Percentiles rank a stretch among this genome's conserved stretches.
phyloP scores from a whole-genome alignment of 2,888 invertebrate species.

The Caenorhabditis sp. region DNA sequence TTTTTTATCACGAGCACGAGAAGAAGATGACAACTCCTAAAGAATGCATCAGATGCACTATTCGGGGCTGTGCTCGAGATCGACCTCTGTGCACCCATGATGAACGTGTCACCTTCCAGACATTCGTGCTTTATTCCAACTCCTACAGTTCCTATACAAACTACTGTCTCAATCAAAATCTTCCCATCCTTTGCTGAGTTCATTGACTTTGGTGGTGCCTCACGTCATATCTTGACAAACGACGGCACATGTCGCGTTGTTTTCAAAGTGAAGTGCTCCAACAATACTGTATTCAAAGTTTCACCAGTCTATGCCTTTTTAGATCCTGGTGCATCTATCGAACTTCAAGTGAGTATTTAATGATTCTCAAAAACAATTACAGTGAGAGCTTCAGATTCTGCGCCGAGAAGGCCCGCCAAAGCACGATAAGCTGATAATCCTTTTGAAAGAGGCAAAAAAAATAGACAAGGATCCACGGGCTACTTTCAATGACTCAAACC shows the following conservation, averaged over 20 bases:
- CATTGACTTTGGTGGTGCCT: slow-evolving; percentile 74
- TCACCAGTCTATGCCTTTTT: slow-evolving; percentile 69
- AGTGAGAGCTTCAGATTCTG: slow-evolving; percentile 58
- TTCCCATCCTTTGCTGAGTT: slow-evolving; percentile 74
- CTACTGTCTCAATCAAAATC: slow-evolving; percentile 66
- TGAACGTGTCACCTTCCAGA: slow-evolving; percentile 42
- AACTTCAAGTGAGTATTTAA: slow-evolving; percentile 61
- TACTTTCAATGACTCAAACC: slow-evolving; percentile 62
- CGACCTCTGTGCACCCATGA: too few relatives aligned
- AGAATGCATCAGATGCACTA: too few relatives aligned
- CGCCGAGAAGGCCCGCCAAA: slow-evolving; percentile 70
- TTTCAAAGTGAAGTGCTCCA: slow-evolving; percentile 74
- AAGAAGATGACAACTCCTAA: background rate
- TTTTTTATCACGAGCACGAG: too few relatives aligned
- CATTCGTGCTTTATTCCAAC: slow-evolving; percentile 45
- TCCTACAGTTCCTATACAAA: slow-evolving; percentile 46
- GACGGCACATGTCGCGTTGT: slow-evolving; percentile 69
- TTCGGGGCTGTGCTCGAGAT: too few relatives aligned
- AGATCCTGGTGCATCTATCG: slow-evolving; percentile 63
- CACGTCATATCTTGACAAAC: slow-evolving; percentile 71
- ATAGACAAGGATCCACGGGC: slow-evolving; percentile 67
- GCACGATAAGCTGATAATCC: slow-evolving; percentile 69
- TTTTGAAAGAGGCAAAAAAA: slow-evolving; percentile 71
- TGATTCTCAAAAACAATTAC: background rate
- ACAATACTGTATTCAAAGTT: slow-evolving; percentile 73